Base-by-base conservation (phyloP, 2,888 invertebrate species). In the Xestia rhomboidea region DNA sequence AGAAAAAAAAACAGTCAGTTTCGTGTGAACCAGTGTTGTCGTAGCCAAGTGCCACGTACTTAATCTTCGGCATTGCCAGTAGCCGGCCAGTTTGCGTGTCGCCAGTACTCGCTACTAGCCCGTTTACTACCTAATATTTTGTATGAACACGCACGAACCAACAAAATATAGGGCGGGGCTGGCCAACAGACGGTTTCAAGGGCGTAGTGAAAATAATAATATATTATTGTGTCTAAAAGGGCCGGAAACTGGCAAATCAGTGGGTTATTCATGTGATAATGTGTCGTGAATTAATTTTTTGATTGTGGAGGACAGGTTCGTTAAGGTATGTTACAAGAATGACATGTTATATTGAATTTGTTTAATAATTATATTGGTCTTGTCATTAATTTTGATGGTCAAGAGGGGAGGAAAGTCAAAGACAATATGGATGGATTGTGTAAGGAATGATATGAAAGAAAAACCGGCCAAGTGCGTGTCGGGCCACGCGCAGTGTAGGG, bases 191-290 rank as follows among this genome's bases (percentile, higher is more conserved):
- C 83, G 84, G 44, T 83, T 89, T 89, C 92, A 91, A 92, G 92
- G 92, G 76, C 89, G 88, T 75, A 64, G 76, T 79, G 84, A 77
- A 90, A 91, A 89, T 92, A 92, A 93, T 92, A 88, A 90, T 91
- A 89, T 89, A 89, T 90, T 90, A 90, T 77, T 86, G 66, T 87
- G 85, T 86, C 85, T 83, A 83, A 88, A 89, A 89, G 85, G 87
- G 82, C 82, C 86, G 87, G 89, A 89, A 90, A 89, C 88, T 85
- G 82, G 82, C 82, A 89, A 89, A 90, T 89, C 85, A 87, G 88
- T 86, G 79, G 80, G 77, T 86, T 86, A 83, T 89, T 89, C 81
- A 77, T 78, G 71, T 77, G 86, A 79, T 87, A 86, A 90, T 87
- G 85, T 87, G 82, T 73, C 60, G 69, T 76, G 70, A 77, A 87